Conservation (phyloP, 2,113 vertebrate species). For the Melanerpes aurifrons region DNA sequence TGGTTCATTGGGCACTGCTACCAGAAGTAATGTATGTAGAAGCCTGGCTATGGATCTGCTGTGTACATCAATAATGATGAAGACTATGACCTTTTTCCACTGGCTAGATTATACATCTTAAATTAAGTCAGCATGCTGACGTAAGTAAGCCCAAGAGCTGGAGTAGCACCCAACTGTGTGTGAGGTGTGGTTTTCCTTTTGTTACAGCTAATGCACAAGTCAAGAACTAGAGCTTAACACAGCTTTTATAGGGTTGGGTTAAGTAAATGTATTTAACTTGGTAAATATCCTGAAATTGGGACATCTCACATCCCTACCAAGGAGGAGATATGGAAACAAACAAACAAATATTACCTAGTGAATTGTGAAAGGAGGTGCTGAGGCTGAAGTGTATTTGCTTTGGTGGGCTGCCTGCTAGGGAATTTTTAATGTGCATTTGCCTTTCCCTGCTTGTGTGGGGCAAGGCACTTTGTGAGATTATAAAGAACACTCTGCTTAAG, state of each 20-base stretch:
- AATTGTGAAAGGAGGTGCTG: neutral
- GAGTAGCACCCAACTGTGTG: neutral
- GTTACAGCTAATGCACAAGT: neutral
- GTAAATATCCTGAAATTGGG: neutral
- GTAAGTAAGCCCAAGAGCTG: neutral
- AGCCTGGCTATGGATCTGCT: neutral
- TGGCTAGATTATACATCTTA: neutral
- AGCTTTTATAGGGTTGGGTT: neutral
- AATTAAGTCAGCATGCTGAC: neutral
- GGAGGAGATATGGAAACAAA: neutral
- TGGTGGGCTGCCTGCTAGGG: neutral
- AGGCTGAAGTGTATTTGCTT: neutral
- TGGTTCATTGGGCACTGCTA: neutral
- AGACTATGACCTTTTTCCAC: neutral
- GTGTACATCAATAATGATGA: neutral
- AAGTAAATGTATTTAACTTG: neutral
- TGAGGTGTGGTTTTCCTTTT: neutral
- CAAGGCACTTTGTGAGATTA: neutral
- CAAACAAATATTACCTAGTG: neutral
- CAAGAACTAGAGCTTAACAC: neutral
- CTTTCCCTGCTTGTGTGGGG: neutral
- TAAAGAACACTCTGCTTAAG: neutral
- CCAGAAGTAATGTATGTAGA: neutral
- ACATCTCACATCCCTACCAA: neutral
- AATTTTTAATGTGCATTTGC: neutral